Conservation (phyloP, 2,797 vertebrate species). For the Okamejei kenojei region DNA sequence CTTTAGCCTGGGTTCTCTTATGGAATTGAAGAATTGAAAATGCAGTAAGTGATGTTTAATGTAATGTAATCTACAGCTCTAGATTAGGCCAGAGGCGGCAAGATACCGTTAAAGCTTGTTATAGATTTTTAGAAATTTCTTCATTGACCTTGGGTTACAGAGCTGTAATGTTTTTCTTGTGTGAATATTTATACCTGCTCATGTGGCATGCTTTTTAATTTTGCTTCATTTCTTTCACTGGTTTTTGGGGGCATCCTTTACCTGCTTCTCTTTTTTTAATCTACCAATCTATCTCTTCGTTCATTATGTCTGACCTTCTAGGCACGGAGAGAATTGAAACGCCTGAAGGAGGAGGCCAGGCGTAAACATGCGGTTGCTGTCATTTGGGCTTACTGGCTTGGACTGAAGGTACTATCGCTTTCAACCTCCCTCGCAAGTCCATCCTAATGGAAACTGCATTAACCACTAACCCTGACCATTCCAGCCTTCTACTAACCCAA, state of each 20-base stretch:
- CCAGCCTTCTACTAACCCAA: not conserved
- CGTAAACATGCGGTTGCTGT: constrained; percentile 95
- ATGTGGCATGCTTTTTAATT: not conserved
- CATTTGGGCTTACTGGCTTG: constrained; percentile 99
- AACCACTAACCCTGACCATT: constrained; percentile 51
- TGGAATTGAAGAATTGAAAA: not conserved
- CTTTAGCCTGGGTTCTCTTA: not conserved
- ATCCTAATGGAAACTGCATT: not conserved
- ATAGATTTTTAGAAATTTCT: not conserved
- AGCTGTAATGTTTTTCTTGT: not conserved
- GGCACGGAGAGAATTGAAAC: constrained; percentile 96
- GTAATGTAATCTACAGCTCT: not conserved
- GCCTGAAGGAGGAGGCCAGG: constrained; percentile 95
- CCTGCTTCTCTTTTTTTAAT: constrained; percentile 51
- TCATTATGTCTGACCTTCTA: constrained; percentile 70
- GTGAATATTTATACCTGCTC: not conserved
- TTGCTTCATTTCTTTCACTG: constrained; percentile 42
- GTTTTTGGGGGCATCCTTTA: constrained; percentile 44
- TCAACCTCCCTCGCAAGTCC: not conserved
- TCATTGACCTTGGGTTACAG: not conserved
- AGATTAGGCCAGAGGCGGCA: no score
- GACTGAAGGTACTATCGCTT: constrained; percentile 88
- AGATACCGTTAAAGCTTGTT: not conserved
- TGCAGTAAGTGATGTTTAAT: not conserved
- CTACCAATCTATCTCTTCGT: constrained; percentile 59